These are phyloP conservation scores for Drosophila mulleri DNA, from an alignment of 2,888 invertebrate genomes.

Conservation along the genomic window DNA sequence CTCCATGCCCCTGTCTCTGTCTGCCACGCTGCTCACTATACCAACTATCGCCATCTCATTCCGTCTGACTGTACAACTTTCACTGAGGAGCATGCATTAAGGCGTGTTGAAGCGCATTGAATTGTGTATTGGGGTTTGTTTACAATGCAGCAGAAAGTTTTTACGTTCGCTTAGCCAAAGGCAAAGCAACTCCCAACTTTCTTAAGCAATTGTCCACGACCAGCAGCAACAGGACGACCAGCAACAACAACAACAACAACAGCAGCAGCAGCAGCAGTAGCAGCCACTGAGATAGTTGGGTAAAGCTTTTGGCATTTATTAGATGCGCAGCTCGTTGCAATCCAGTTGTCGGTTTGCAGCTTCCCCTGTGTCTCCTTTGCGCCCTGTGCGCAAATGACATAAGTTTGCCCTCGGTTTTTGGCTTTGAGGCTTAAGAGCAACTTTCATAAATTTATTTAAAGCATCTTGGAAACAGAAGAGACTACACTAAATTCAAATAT, in stretches of 20 bases:
- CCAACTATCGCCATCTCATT: constrained; percentile 18
- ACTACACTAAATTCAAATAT: background rate
- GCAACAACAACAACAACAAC: constrained; percentile 17
- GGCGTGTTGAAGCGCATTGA: constrained; percentile 79
- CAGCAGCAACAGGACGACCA: constrained; percentile 32
- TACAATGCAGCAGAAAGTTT: constrained; percentile 76
- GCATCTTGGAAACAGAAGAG: constrained; percentile 27
- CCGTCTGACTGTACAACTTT: constrained; percentile 51
- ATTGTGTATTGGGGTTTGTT: constrained; percentile 80
- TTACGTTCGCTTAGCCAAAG: constrained; percentile 76
- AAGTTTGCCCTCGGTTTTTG: constrained; percentile 60
- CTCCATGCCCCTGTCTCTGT: constrained; percentile 31
- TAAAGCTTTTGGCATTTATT: constrained; percentile 69
- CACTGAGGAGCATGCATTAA: constrained; percentile 73
- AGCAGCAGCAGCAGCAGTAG: background rate
- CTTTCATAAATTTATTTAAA: constrained; percentile 59
- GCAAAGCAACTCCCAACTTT: constrained; percentile 72
- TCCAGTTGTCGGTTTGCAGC: constrained; percentile 17
- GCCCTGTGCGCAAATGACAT: constrained; percentile 38
- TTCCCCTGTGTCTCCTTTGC: background rate
- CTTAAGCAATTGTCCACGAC: constrained; percentile 69
- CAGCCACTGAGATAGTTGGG: constrained; percentile 18
- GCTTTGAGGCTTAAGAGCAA: constrained; percentile 45
- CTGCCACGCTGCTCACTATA: background rate
- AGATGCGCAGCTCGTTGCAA: constrained; percentile 65